Conservation (phyloP, 2,797 vertebrate species). For the Bradypodion pumilum region DNA sequence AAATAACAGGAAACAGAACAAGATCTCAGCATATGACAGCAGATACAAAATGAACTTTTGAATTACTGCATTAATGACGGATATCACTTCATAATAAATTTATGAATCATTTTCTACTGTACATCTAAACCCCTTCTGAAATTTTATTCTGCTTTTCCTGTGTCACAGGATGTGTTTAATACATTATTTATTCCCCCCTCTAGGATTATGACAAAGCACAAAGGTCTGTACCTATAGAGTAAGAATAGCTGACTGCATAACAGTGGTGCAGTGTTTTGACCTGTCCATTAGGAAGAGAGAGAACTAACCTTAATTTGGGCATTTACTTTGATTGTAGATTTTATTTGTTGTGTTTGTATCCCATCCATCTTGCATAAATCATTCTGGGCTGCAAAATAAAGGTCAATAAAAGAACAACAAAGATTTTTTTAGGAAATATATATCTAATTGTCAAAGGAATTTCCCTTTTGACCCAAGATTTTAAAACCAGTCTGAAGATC, state of each 20-base stretch:
- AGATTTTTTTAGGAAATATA: too few species aligned
- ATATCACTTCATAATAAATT: not conserved
- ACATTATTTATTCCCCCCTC: not conserved
- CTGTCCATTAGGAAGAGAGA: not conserved
- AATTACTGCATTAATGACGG: not conserved
- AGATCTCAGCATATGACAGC: slow-evolving; percentile 1
- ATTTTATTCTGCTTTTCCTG: not conserved
- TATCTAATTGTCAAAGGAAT: too few species aligned
- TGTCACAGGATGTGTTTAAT: not conserved
- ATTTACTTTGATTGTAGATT: not conserved
- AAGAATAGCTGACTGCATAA: not conserved
- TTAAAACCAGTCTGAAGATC: too few species aligned
- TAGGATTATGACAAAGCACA: not conserved
- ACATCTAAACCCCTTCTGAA: not conserved
- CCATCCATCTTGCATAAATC: too few species aligned
- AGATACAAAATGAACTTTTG: not conserved
- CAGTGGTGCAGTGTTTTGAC: too few species aligned
- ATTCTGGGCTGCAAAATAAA: too few species aligned
- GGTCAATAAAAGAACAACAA: too few species aligned
- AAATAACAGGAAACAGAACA: not conserved
- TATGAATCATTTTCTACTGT: not conserved
- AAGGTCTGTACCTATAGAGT: not conserved
- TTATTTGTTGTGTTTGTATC: too few species aligned
- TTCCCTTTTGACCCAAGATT: too few species aligned
- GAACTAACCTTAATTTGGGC: not conserved